Evolutionary conservation across 1,140 invertebrate genomes (phyloP), one percentile per base, ranked within the genome.

Genomic region (Notospermus geniculatus): DNA sequence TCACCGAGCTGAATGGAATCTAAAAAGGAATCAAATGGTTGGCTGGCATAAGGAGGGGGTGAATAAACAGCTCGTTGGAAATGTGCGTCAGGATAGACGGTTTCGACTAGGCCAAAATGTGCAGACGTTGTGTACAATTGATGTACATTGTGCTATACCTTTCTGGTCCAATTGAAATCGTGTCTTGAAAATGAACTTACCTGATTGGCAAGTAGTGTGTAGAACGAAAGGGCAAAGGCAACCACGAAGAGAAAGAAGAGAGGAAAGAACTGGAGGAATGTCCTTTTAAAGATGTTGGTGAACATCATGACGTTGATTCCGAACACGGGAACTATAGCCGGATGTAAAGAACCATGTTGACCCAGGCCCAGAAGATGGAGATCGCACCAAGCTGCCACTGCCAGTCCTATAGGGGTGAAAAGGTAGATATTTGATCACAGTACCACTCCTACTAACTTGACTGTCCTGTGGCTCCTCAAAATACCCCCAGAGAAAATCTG

Each of bases 241-340:
- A 84, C 70, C 56, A 85, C 79, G 65, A 86, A 84, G 15, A 86
- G 72, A 57, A 80, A 79, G 67, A 86, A 84, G 36, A 86, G 78
- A 1, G 82, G 59, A 53, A 80, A 84, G 68, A 85, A 85, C 54
- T 82, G 80, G 7, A 75, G 63, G 67, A 86, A 84, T 19, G 84
- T 86, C 36, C 74, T 70, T 2, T n/a, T n/a, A n/a, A 84, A 71
- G 56, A 86, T 80, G 65, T 86, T 81, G 0, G 82, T 81, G 63
- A 85, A 85, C 85, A 86, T 86, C 13, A 86, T 83, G 1, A 85
- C 84, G 68, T 84, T 86, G 60, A 86, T 85, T 43, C 84, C 84
- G 60, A 85, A 80, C 45, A 73, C 68, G 2, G 83, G 82, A 65
- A 84, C 76, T 71, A n/a, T n/a, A 84, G 79, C 78, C 76, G 73